Evolutionary conservation across 2,113 vertebrate genomes (phyloP).

Genomic region (Spea bombifrons): DNA sequence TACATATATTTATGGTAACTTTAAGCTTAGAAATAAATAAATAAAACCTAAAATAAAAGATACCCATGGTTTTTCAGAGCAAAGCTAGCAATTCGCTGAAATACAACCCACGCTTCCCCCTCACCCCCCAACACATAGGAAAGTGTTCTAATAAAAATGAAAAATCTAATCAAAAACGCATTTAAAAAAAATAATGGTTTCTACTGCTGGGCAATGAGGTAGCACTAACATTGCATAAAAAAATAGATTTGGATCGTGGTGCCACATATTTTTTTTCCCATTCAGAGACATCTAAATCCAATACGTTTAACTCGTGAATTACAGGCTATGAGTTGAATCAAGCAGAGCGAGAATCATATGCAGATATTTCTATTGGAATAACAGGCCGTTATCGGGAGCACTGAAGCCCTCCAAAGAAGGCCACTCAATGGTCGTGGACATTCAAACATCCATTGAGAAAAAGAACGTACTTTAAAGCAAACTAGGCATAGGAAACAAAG

Average conservation of each 20-base stretch:
- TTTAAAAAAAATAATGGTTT: conserved; percentile 15
- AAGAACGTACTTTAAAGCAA: too few species aligned
- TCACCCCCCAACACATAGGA: not conserved
- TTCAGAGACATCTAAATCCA: conserved; percentile 14
- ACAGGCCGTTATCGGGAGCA: not conserved
- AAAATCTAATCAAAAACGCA: conserved; percentile 8
- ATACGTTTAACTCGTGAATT: conserved; percentile 21
- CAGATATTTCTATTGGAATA: not conserved
- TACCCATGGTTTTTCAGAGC: not conserved
- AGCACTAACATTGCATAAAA: conserved; percentile 25
- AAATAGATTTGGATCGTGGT: conserved; percentile 2
- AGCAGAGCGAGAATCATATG: conserved; percentile 10
- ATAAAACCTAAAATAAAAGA: not conserved
- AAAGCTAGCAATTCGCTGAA: not conserved
- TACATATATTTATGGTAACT: not conserved
- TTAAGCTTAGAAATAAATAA: not conserved
- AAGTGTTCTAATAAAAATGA: conserved; percentile 19
- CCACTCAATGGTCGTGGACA: too few species aligned
- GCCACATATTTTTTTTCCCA: conserved; percentile 18
- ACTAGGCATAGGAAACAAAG: too few species aligned
- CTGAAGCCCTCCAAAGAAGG: too few species aligned
- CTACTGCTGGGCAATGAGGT: conserved; percentile 41
- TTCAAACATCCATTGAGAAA: too few species aligned
- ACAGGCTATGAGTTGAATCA: conserved; percentile 7
- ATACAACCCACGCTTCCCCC: not conserved